phyloP scores from a whole-genome alignment of 2,113 vertebrate species.

The Platysteira castanea region DNA sequence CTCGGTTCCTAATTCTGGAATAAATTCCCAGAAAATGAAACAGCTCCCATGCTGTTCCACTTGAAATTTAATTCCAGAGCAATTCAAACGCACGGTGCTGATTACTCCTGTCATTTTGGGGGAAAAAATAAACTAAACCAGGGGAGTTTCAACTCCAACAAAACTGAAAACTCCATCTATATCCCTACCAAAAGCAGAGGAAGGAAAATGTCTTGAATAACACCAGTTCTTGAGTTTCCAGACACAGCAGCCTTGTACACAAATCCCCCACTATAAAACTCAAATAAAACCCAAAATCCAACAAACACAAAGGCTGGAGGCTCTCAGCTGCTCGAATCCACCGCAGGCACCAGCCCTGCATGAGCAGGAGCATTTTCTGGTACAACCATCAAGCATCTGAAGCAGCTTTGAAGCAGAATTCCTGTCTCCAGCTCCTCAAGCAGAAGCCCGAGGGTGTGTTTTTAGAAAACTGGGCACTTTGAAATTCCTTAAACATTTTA shows the following conservation, averaged over 20 bases:
- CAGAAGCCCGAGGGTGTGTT: neutral
- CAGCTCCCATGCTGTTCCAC: neutral
- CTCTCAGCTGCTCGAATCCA: neutral
- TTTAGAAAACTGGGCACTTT: neutral
- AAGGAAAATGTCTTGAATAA: neutral
- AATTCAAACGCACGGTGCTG: neutral
- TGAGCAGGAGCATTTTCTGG: neutral
- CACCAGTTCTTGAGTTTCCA: neutral
- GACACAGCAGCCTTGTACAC: neutral
- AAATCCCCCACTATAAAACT: neutral
- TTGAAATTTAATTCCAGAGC: constrained; percentile 4
- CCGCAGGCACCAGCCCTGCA: neutral
- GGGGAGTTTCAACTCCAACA: neutral
- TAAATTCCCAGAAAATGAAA: constrained; percentile 22
- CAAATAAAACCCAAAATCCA: neutral
- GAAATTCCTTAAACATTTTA: neutral
- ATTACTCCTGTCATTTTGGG: neutral
- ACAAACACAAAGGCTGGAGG: neutral
- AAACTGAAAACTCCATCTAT: neutral
- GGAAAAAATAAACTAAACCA: rapidly evolving
- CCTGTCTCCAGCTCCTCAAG: neutral
- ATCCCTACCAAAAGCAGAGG: neutral
- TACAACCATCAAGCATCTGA: neutral
- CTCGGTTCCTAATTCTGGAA: neutral
- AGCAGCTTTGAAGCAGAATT: neutral